These are phyloP conservation scores for Albula glossodonta DNA, from an alignment of 2,113 vertebrate species.

Conservation along the genomic window DNA sequence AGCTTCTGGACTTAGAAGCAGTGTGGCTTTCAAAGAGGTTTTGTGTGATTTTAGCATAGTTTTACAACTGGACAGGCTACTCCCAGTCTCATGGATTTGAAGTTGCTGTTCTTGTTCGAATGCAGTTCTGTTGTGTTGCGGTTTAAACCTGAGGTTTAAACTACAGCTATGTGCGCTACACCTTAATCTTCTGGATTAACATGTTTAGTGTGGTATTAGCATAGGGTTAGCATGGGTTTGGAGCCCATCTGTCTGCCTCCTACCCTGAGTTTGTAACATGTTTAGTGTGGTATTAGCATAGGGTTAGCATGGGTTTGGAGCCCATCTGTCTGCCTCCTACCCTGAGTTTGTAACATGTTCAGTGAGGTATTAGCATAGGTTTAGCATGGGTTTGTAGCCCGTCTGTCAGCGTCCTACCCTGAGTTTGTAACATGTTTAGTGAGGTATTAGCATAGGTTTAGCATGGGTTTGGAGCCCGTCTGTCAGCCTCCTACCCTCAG, in stretches of 20 bases:
- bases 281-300: not conserved
- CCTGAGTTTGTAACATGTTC: not conserved
- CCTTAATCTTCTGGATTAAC: not conserved
- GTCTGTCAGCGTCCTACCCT: too few species aligned
- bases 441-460: not conserved
- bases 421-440: not conserved
- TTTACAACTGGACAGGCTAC: too few species aligned
- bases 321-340: too few species aligned
- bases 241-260: not conserved
- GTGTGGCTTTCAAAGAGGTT: too few species aligned
- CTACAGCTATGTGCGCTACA: too few species aligned
- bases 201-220: not conserved
- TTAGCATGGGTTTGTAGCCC: too few species aligned
- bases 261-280: not conserved
- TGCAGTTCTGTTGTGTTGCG: too few species aligned
- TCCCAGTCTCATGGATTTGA: too few species aligned
- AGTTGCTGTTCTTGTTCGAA: too few species aligned
- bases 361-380: not conserved
- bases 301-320: not conserved
- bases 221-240: not conserved
- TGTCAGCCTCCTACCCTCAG: conserved; percentile 74
- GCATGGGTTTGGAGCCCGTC: not conserved
- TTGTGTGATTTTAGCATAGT: too few species aligned
- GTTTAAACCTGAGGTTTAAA: too few species aligned
- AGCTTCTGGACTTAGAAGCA: too few species aligned